Percentiles rank a stretch among this genome's conserved stretches.
Conservation (phyloP, 2,797 vertebrate species). For the Thamnophis elegans region DNA sequence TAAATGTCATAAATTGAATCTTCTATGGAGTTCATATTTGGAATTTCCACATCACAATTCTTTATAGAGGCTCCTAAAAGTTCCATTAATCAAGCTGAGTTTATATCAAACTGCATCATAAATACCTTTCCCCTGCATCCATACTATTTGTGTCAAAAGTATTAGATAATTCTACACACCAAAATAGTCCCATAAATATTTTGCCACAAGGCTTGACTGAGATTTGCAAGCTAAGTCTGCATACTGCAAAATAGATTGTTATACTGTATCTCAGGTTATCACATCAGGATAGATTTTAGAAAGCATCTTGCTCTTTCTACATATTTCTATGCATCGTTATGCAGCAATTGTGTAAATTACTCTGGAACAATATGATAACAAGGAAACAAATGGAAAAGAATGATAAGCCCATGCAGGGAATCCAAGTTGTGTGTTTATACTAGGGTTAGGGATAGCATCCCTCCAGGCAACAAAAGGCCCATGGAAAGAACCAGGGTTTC, state of each 20-base stretch:
- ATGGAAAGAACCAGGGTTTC: not conserved
- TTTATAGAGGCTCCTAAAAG: not conserved
- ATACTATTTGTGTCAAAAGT: not conserved
- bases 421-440: not conserved
- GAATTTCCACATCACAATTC: not conserved
- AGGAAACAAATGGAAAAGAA: not conserved
- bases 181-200: not conserved
- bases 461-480: not conserved
- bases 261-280: not conserved
- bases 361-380: not conserved
- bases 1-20: not conserved
- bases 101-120: not conserved
- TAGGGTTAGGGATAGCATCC: not conserved
- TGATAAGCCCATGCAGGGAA: not conserved
- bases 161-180: not conserved
- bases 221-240: not conserved
- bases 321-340: not conserved
- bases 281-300: not conserved
- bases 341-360: not conserved
- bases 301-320: not conserved
- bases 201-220: not conserved
- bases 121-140: not conserved
- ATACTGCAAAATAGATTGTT: not conserved
- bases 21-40: not conserved
- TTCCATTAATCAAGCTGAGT: not conserved